Evolutionary conservation across 2,797 vertebrate genomes (phyloP), one percentile per base, ranked within the genome.

Genomic region (Gorsachius magnificus): DNA sequence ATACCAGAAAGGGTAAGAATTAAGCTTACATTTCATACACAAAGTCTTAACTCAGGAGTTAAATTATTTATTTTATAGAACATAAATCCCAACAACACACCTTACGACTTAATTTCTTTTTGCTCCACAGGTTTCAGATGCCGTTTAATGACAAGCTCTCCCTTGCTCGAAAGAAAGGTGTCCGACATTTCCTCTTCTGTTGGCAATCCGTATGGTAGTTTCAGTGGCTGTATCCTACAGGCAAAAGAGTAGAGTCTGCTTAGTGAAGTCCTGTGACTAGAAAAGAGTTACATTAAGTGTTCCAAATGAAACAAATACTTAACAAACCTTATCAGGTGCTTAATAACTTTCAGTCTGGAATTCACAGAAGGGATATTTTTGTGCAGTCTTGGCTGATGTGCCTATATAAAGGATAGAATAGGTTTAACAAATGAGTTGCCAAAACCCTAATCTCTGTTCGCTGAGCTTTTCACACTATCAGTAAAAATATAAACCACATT

Each of bases 311-410:
- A 74, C 38, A 89, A 91, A 87, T 7, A 80, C 24, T 36, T 70
- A 76, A 98, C 99, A 97, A 98, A 99, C 99, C 98, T 99, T 80
- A 99, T 97, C 77, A 99, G 98, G 94, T 99, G 99, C 95, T 99
- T 99, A 84, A 99, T 92, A 60, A 98, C 92, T 97, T 99, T 99
- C 91, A 99, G 97, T 57, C 96, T 99, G 92, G 80, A 95, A 72
- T 99, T 99, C 94, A 99, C 98, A 7, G 99, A 98, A 75, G 98
- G 98, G 83, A 98, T 99, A 77, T 99, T 99, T 98, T 99, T 99
- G 96, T 99, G 99, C 86, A 99, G 98, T 72, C 98, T 98, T 54
- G 99, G 98, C 19, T 93, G 94, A 45, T 99, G 97, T 2, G 98
- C 98, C 99, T 99, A 68, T 3, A 51, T 60, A 65, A 92, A 43